Percentiles rank a stretch among this genome's conserved stretches.
Evolutionary conservation across 35 echinoderm and acorn worm species (phyloP).

Genomic region (Ptychodera flava): DNA sequence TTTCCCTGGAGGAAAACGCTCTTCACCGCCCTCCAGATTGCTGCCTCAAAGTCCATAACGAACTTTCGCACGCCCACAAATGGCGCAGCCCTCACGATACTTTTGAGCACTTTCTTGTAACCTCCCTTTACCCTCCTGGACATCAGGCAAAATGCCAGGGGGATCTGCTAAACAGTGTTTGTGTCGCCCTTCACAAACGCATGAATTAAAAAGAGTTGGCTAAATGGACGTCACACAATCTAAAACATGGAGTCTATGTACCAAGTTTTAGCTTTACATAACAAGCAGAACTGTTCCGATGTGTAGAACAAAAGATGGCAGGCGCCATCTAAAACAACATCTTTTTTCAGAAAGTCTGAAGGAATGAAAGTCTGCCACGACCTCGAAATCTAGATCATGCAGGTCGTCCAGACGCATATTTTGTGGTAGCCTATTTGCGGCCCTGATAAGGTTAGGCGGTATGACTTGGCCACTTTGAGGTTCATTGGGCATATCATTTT

Average conservation of each 20-base stretch:
- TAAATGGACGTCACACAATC: not conserved
- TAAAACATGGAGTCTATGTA: not conserved
- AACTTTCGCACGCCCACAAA: not conserved
- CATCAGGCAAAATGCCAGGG: not conserved
- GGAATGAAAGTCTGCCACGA: not conserved
- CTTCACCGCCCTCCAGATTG: not conserved
- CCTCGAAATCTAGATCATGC: not conserved
- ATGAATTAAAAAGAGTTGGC: not conserved
- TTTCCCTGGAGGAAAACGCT: not conserved
- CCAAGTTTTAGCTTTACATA: not conserved
- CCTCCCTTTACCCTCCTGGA: not conserved
- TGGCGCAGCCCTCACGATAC: not conserved
- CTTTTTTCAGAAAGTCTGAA: not conserved
- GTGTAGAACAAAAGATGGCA: not conserved
- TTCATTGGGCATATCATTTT: not conserved
- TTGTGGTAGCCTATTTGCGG: not conserved
- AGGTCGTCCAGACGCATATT: not conserved
- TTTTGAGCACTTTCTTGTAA: not conserved
- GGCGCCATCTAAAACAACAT: not conserved
- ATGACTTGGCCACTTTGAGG: not conserved
- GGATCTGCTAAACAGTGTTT: not conserved
- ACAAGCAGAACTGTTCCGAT: not conserved
- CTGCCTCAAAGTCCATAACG: not conserved
- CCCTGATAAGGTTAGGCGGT: not conserved
- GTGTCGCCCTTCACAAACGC: not conserved